Conservation (phyloP, 1,140 invertebrate genomes). For the Mamestra configurata region DNA sequence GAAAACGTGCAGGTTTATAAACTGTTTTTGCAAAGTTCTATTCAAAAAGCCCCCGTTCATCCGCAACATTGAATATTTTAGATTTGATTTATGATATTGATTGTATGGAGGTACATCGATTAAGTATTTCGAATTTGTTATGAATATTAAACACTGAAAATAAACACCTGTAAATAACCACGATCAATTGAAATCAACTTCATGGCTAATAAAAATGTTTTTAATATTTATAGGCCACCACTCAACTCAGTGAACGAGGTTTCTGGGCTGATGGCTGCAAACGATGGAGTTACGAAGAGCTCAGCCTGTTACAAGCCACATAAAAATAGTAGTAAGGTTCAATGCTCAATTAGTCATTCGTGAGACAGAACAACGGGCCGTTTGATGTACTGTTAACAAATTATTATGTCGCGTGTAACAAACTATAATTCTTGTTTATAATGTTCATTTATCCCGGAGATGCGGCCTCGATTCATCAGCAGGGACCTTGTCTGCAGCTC, state of each 20-base stretch:
- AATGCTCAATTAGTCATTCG: conserved; percentile 10
- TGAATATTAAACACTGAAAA: not conserved
- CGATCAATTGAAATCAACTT: conserved; percentile 29
- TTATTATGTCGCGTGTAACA: conserved; percentile 42
- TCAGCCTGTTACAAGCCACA: not conserved
- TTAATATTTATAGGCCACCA: conserved; percentile 9
- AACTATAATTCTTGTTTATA: conserved; percentile 47
- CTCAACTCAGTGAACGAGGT: conserved; percentile 2
- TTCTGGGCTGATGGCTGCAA: not conserved
- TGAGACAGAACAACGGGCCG: conserved; percentile 32
- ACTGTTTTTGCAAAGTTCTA: too few relatives aligned
- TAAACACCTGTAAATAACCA: conserved; percentile 37
- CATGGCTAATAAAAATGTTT: conserved; percentile 32
- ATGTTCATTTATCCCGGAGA: conserved; percentile 27
- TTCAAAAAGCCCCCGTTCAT: too few relatives aligned
- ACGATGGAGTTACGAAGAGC: conserved; percentile 24
- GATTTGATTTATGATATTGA: not conserved
- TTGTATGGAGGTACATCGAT: not conserved
- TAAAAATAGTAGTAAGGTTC: conserved; percentile 19
- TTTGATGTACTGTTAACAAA: conserved; percentile 47
- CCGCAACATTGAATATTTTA: too few relatives aligned
- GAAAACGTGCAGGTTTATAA: too few relatives aligned
- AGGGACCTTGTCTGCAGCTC: conserved; percentile 30
- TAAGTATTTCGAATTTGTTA: not conserved
- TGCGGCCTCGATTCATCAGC: conserved; percentile 40